phyloP scores from a whole-genome alignment of 2,888 invertebrate genomes.

The Caradrina kadenii region DNA sequence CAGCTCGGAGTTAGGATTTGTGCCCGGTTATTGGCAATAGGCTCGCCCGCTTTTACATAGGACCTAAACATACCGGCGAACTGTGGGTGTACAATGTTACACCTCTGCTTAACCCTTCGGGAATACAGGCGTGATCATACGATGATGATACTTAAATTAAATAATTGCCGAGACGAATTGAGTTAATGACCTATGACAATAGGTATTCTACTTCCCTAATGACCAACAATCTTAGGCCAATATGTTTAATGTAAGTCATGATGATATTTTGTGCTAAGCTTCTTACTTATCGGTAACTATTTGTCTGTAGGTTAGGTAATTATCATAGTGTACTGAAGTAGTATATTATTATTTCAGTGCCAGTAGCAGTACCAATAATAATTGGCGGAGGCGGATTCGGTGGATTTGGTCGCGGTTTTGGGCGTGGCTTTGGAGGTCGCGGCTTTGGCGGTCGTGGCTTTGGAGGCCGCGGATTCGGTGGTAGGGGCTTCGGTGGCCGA shows the following conservation, averaged over 20 bases:
- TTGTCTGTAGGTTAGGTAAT: not conserved
- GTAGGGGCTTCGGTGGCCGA: conserved; percentile 62
- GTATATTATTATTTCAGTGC: conserved; percentile 26
- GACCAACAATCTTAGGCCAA: not conserved
- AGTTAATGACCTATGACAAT: not conserved
- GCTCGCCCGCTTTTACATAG: too few species aligned
- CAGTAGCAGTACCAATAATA: conserved; percentile 68
- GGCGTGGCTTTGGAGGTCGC: conserved; percentile 60
- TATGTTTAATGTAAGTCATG: not conserved
- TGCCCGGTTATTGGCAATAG: too few species aligned
- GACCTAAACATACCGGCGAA: too few species aligned
- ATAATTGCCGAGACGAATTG: not conserved
- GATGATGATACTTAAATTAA: not conserved
- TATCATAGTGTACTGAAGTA: not conserved
- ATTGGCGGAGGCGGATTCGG: conserved; percentile 65
- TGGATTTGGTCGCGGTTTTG: conserved; percentile 68
- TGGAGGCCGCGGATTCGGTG: conserved; percentile 67
- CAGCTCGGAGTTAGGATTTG: too few species aligned
- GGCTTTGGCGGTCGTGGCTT: conserved; percentile 69
- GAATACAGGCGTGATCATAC: too few species aligned
- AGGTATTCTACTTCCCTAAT: not conserved
- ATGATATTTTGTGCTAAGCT: not conserved
- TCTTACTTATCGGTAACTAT: not conserved
- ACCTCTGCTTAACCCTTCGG: too few species aligned
- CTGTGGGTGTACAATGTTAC: too few species aligned